Base-by-base conservation (phyloP, 2,888 invertebrate genomes). In the Trissolcus japonicus region DNA sequence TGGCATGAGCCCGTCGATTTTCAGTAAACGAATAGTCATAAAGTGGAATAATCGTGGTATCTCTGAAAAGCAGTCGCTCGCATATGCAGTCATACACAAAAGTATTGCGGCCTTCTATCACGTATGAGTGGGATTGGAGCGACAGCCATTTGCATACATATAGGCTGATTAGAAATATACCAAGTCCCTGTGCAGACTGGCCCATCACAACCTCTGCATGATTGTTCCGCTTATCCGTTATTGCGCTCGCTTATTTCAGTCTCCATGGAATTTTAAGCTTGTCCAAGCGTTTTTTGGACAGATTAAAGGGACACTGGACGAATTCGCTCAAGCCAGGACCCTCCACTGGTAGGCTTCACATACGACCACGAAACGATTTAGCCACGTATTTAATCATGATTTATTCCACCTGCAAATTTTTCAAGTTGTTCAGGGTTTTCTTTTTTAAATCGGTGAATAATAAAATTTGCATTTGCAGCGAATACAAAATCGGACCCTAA, bases 81-180 rank as follows among this genome's bases (percentile, higher is more conserved):
- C 75, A 62, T 68, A 66, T 73, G 69, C 73, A 73, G 60, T 68
- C 77, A 68, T 73, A 62, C 68, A 76, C 73, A 74, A 68, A 66
- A 76, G 82, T 84, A 78, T 78, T 71, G 80, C 83, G 79, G 81
- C 83, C 83, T 85, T 85, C 85, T 84, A 84, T 86, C 86, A 85
- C 87, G 85, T 86, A 85, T 82, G 80, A 85, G 85, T 83, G 84
- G 86, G 85, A 86, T 86, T 85, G 87, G 84, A 86, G 84, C 82
- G 84, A 87, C 88, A 85, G 84, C 88, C 87, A 88, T 89, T 89
- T 89, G 89, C 89, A 89, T 89, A 89, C 87, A 89, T 89, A 89
- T 89, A 87, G 88, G 88, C 85, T 88, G 88, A 89, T 88, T 89
- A 76, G 66, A 57, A 71, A 66, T 76, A 76, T 66, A 76, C 76